phyloP scores from a whole-genome alignment of 2,797 vertebrate species.

The Melanotaenia parkinsoni region DNA sequence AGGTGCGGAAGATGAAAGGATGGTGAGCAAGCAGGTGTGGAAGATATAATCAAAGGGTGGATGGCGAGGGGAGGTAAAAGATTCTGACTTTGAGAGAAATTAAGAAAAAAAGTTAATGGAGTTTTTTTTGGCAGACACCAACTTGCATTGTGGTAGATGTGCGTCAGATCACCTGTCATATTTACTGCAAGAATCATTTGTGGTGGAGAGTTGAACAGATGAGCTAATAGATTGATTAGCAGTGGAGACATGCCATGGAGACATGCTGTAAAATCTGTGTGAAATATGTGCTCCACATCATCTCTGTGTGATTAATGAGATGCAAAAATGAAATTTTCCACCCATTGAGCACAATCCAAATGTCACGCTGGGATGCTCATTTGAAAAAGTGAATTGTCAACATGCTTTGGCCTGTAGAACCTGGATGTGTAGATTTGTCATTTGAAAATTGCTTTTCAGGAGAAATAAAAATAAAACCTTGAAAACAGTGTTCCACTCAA shows the following conservation, averaged over 20 bases:
- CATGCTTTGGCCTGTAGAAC: constrained; percentile 26
- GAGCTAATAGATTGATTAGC: constrained; percentile 61
- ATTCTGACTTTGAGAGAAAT: constrained; percentile 36
- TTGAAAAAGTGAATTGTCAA: constrained; percentile 34
- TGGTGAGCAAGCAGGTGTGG: constrained; percentile 62
- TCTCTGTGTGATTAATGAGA: constrained; percentile 71
- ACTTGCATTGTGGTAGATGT: constrained; percentile 14
- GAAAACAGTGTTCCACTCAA: constrained; percentile 36
- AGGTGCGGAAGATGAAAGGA: constrained; percentile 67
- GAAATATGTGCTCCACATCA: constrained; percentile 65
- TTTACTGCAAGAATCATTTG: constrained; percentile 31
- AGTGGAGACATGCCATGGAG: constrained; percentile 58
- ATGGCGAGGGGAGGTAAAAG: constrained; percentile 16
- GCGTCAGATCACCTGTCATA: constrained; percentile 10
- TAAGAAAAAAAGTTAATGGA: constrained; percentile 30
- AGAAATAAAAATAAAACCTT: constrained; percentile 14
- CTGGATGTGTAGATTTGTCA: constrained; percentile 20
- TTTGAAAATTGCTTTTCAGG: constrained; percentile 27
- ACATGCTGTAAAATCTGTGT: constrained; percentile 62
- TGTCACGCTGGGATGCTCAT: constrained; percentile 44
- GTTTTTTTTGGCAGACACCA: constrained; percentile 13
- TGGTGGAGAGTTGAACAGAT: constrained; percentile 62
- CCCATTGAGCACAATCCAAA: constrained; percentile 67
- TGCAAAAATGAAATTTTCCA: constrained; percentile 63
- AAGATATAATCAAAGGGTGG: constrained; percentile 54